Evolutionary conservation across 2,888 invertebrate genomes (phyloP).

Genomic region (Vanessa cardui): DNA sequence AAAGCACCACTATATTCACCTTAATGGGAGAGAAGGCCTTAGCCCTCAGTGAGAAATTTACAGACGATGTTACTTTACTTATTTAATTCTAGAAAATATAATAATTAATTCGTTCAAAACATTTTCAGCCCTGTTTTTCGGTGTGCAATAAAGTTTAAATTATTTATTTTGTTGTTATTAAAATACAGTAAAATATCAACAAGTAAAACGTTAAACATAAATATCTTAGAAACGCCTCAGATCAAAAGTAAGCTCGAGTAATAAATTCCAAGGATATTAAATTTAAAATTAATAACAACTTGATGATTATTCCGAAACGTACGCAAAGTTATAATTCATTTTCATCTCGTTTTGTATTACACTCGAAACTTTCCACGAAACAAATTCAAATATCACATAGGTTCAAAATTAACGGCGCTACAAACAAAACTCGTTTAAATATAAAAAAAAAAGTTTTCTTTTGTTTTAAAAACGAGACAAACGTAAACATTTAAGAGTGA

Average conservation of each 20-base stretch:
- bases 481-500: background rate
- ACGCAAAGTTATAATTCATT: conserved; percentile 26
- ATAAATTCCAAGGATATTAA: conserved; percentile 16
- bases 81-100: too few relatives aligned
- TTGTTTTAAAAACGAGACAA: background rate
- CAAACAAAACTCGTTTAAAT: conserved; percentile 53
- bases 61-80: too few relatives aligned
- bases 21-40: too few relatives aligned
- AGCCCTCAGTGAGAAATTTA: too few relatives aligned
- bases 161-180: background rate
- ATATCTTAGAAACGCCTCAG: background rate
- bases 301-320: conserved; percentile 13
- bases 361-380: conserved; percentile 14
- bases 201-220: background rate
- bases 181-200: background rate
- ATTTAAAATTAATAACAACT: conserved; percentile 24
- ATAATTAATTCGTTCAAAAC: too few relatives aligned
- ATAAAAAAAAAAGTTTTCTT: conserved; percentile 49
- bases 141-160: too few relatives aligned
- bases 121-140: too few relatives aligned
- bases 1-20: too few relatives aligned
- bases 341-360: conserved; percentile 8
- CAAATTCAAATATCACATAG: conserved; percentile 47
- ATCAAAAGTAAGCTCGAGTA: background rate
- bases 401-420: conserved; percentile 16